Conservation (phyloP, 1,140 invertebrate species). For the Drosophila ficusphila region DNA sequence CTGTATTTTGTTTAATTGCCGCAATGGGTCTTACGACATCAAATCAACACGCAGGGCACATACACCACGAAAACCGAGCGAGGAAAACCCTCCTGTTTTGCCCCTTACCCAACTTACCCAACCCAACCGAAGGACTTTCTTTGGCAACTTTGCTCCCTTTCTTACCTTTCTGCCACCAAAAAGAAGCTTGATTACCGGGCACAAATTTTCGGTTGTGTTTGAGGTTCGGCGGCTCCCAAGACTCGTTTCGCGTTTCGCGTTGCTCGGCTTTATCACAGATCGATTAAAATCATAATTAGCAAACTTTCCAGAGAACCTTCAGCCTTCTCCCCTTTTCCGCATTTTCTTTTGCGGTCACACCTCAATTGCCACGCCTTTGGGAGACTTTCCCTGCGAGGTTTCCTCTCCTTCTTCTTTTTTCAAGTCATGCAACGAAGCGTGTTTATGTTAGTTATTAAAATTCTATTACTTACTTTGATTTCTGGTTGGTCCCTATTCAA, state of each 20-base stretch:
- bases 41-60: conserved; percentile 63
- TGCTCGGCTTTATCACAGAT: conserved; percentile 44
- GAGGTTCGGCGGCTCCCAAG: background rate
- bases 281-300: conserved; percentile 76
- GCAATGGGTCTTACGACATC: conserved; percentile 48
- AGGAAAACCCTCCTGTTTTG: background rate
- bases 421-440: conserved; percentile 55
- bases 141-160: conserved; percentile 9
- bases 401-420: conserved; percentile 20
- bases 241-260: background rate
- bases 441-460: conserved; percentile 76
- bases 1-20: conserved; percentile 60
- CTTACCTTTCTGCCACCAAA: conserved; percentile 21
- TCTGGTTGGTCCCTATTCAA: conserved; percentile 17
- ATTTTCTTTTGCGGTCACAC: conserved; percentile 24
- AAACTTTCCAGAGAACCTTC: conserved; percentile 56
- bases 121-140: background rate
- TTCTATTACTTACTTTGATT: conserved; percentile 73
- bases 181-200: conserved; percentile 50
- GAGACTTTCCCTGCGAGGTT: conserved; percentile 4
- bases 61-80: conserved; percentile 13
- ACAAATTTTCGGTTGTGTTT: conserved; percentile 24
- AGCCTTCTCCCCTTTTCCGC: background rate
- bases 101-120: background rate
- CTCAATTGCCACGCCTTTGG: conserved; percentile 28